These are phyloP conservation scores for Nomada goodeniana DNA, from an alignment of 2,888 invertebrate species.

Conservation along the genomic window DNA sequence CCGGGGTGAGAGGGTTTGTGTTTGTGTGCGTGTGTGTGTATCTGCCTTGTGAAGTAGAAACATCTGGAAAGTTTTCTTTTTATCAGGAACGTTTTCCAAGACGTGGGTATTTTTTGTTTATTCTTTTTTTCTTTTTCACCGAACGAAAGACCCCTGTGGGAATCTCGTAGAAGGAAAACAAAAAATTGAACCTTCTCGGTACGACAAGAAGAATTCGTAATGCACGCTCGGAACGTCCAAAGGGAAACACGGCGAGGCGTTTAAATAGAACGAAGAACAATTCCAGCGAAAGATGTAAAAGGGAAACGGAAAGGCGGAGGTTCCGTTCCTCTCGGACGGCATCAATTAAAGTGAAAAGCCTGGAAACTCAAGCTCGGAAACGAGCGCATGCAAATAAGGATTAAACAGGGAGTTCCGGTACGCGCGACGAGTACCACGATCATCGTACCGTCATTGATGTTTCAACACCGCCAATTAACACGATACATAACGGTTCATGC, in stretches of 20 bases:
- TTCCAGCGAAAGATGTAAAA: neutral
- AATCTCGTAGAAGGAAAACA: neutral
- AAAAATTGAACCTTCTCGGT: neutral
- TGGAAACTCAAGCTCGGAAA: constrained; percentile 26
- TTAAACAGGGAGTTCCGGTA: constrained; percentile 51
- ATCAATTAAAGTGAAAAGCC: constrained; percentile 47
- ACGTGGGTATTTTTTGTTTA: neutral
- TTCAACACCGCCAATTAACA: constrained; percentile 44
- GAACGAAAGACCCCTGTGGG: too few relatives aligned
- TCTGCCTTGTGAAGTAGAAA: neutral
- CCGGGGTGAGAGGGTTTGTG: too few relatives aligned
- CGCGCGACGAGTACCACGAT: constrained; percentile 6
- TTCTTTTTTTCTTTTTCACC: too few relatives aligned
- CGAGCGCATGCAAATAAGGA: constrained; percentile 43
- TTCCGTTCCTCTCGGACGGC: constrained; percentile 7
- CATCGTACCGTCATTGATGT: constrained; percentile 15
- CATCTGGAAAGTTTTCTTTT: neutral
- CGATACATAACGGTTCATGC: constrained; percentile 55
- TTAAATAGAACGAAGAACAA: neutral
- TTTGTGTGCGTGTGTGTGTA: too few relatives aligned
- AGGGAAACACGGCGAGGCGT: neutral
- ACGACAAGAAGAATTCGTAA: constrained; percentile 13
- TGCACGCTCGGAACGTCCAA: neutral
- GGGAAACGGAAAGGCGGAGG: constrained; percentile 6
- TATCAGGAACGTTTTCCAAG: neutral